Base-by-base conservation (phyloP, 1,140 invertebrate species). In the Uloborus diversus region DNA sequence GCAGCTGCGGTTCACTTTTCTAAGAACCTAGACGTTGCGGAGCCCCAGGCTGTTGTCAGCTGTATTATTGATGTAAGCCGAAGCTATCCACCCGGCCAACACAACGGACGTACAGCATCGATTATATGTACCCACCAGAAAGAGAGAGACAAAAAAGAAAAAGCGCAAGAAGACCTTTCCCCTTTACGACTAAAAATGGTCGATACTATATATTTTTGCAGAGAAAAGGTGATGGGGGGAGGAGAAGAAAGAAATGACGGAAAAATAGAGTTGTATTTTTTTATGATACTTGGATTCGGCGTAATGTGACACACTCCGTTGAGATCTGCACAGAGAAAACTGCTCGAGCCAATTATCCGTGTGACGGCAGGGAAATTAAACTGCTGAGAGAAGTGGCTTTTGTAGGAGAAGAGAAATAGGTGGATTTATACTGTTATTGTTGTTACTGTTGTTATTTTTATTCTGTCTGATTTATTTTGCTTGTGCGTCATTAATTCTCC, bases 261-360 rank as follows among this genome's bases (percentile, higher is more conserved):
- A 61, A 59, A 47, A 73, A 61, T 42, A 42, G 1, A n/a, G 9
- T 32, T 20, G 23, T 32, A 53, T 61, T 35, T 61, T 30, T 73
- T 73, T 73, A 73, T 73, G 69, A 73, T 53, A 73, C 61, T 73
- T 73, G 57, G 69, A 73, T 61, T 73, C 28, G 69, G 69, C 57
- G 33, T 59, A 53, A 73, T 73, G 53, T 23, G 69, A 53, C 56
- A 73, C 69, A 73, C 69, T 73, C 23, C 56, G 35, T n/a, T 69
- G 66, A 53, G 35, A 53, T 56, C 66, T 28, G 23, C 37, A 61
- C 53, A 32, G n/a, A 30, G 57, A 73, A 69, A 61, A 73, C 56
- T 73, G 57, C 49, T 73, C 69, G 25, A 73, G 56, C 53, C 69
- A 73, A 73, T 73, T 73, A 73, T 73, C 69, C 69, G 42, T 73